Evolutionary conservation across 2,888 invertebrate species (phyloP), one percentile per base, ranked within the genome.

Genomic region (Clanis bilineata): DNA sequence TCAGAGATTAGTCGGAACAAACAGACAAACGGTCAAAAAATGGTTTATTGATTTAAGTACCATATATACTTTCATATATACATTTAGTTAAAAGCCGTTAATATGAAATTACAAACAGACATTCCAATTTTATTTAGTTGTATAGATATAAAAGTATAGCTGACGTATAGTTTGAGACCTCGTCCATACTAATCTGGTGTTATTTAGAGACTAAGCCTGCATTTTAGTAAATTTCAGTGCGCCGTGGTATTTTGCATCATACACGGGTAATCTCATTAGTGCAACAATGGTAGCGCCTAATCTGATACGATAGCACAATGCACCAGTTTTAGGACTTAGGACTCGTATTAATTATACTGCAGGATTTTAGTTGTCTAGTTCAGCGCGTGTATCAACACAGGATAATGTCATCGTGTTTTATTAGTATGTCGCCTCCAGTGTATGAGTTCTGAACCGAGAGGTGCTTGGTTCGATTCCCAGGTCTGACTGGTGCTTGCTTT

Each of bases 231-330:
- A 77, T 77, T 80, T 81, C 75, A 68, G 75, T 73, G 76, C 74
- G 73, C 69, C 74, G 74, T 70, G 68, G 72, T 77, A 79, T 77
- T 77, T 83, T 80, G 82, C 80, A 79, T 80, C 83, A 79, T 80
- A 79, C 79, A 76, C 77, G 78, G 76, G 69, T 86, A 85, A 86
- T 84, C 83, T 81, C 79, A 82, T 85, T 85, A 83, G 72, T 70
- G 74, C 72, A 74, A 85, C 83, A 84, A 83, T 83, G 75, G 82
- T 77, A 75, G 79, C 74, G 67, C 68, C 66, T 83, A 82, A 84
- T 85, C 82, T 78, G 82, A 82, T 79, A 73, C 66, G 69, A 76
- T 73, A 71, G 74, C 69, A 61, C 71, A 62, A 60, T 66, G 65
- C 62, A 66, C 66, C 64, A 66, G 65, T 67, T 65, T 68, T 65